Evolutionary conservation across 92 coral and sea anemone genomes (phyloP).

Genomic region (Siderastrea siderea): DNA sequence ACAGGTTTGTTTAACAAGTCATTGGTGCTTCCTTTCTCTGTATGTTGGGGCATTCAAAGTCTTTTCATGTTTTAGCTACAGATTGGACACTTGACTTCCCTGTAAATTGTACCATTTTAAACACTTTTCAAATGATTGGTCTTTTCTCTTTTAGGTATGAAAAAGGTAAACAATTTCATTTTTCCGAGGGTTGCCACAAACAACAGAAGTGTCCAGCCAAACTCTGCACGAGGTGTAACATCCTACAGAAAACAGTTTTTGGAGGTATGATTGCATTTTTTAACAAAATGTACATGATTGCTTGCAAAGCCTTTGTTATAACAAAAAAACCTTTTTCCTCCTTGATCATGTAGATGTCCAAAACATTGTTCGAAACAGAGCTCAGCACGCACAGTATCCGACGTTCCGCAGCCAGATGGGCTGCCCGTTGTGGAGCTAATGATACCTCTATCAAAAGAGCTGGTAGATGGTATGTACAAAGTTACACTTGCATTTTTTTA

Average conservation of each 20-base stretch:
- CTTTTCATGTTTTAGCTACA: no score
- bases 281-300: not conserved
- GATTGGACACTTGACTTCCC: no score
- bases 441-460: conserved; percentile 73
- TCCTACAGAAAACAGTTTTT: conserved; percentile 65
- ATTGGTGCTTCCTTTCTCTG: not conserved
- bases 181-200: conserved; percentile 62
- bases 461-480: conserved; percentile 63
- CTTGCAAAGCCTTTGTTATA: not conserved
- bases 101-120: no score
- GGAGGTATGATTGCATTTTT: conserved; percentile 37
- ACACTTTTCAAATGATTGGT: no score
- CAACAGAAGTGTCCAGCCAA: conserved; percentile 35
- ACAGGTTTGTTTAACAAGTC: conserved; percentile 34
- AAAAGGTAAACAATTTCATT: conserved; percentile 25
- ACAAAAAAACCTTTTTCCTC: no score
- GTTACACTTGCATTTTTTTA: not conserved
- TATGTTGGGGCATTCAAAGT: no score
- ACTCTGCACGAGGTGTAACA: conserved; percentile 57
- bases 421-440: conserved; percentile 73
- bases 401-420: conserved; percentile 71
- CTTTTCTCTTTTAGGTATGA: conserved; percentile 23
- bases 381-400: conserved; percentile 68
- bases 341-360: conserved; percentile 48
- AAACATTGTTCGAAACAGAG: conserved; percentile 65